Percentiles rank a stretch among this genome's conserved stretches.
These are phyloP conservation scores for Syngnathus rostellatus DNA, from an alignment of 2,797 vertebrate species.

Conservation along the genomic window DNA sequence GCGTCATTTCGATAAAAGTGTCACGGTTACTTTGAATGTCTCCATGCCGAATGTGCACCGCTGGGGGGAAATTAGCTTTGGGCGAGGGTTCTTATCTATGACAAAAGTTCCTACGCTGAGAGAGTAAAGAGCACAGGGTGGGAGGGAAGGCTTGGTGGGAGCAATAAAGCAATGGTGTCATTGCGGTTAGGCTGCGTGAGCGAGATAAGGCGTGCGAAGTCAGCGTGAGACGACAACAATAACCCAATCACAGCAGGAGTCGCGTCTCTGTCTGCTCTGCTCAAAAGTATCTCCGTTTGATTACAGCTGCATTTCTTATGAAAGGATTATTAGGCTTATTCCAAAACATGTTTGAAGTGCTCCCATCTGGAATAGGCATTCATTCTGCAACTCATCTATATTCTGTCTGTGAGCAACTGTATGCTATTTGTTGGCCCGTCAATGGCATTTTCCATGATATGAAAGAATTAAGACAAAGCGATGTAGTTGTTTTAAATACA, in stretches of 20 bases:
- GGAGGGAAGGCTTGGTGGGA: slow-evolving; percentile 12
- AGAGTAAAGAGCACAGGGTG: slow-evolving; percentile 15
- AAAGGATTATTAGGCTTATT: slow-evolving; percentile 1
- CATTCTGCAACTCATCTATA: neutral
- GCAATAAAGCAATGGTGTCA: slow-evolving; percentile 22
- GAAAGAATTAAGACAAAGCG: no score
- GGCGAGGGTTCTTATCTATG: neutral
- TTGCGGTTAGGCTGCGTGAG: slow-evolving; percentile 15
- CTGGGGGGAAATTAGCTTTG: neutral
- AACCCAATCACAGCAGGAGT: slow-evolving; percentile 26
- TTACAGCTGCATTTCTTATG: neutral
- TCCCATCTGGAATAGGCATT: neutral
- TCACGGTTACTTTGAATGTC: neutral
- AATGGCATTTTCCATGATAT: no score
- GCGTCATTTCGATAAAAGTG: neutral
- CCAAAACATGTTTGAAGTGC: neutral
- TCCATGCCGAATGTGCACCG: neutral
- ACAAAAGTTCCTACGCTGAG: neutral
- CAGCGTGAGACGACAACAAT: slow-evolving; percentile 12
- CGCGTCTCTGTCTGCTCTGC: neutral
- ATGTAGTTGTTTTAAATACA: no score
- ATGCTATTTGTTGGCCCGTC: neutral
- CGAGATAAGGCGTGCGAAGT: slow-evolving; percentile 20
- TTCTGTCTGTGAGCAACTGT: neutral
- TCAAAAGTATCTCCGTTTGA: neutral